phyloP scores from a whole-genome alignment of 1,140 invertebrate genomes.

The Acromyrmex charruanus region DNA sequence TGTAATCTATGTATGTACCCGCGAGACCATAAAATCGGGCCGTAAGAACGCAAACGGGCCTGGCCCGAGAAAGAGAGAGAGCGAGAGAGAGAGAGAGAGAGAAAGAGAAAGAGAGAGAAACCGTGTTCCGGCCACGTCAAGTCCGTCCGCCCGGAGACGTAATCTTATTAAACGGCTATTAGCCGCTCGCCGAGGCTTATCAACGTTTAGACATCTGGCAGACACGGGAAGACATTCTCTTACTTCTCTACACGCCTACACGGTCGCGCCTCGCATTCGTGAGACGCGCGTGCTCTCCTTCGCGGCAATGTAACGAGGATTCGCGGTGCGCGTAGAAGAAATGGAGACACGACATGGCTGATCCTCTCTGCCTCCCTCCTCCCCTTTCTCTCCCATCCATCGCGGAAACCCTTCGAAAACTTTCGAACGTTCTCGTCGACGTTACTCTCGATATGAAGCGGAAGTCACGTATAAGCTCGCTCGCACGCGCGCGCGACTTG shows the following conservation, averaged over 20 bases:
- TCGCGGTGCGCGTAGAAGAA: constrained; percentile 21
- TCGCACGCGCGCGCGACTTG: constrained; percentile 17
- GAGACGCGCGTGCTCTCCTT: constrained; percentile 78
- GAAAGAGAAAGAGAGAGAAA: constrained; percentile 8
- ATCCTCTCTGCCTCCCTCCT: neutral
- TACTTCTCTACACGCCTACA: constrained; percentile 80
- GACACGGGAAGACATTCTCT: constrained; percentile 83
- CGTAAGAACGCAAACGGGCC: constrained; percentile 77
- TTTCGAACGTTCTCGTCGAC: constrained; percentile 58
- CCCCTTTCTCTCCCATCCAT: neutral
- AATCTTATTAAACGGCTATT: constrained; percentile 86
- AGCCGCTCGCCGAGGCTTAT: constrained; percentile 84
- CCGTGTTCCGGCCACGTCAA: constrained; percentile 83
- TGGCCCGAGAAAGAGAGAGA: constrained; percentile 3
- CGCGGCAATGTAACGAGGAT: constrained; percentile 27
- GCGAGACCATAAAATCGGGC: constrained; percentile 80
- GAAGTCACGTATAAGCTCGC: constrained; percentile 46
- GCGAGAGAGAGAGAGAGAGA: constrained; percentile 16
- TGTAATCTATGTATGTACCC: constrained; percentile 71
- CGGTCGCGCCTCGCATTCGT: constrained; percentile 49
- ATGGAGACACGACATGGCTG: constrained; percentile 13
- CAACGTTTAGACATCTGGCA: constrained; percentile 86
- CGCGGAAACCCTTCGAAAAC: constrained; percentile 14
- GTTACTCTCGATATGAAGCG: constrained; percentile 62
- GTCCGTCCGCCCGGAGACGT: constrained; percentile 82